Base-by-base conservation (phyloP, 35 echinoderm and acorn worm genomes). In the Chiridota heheva region DNA sequence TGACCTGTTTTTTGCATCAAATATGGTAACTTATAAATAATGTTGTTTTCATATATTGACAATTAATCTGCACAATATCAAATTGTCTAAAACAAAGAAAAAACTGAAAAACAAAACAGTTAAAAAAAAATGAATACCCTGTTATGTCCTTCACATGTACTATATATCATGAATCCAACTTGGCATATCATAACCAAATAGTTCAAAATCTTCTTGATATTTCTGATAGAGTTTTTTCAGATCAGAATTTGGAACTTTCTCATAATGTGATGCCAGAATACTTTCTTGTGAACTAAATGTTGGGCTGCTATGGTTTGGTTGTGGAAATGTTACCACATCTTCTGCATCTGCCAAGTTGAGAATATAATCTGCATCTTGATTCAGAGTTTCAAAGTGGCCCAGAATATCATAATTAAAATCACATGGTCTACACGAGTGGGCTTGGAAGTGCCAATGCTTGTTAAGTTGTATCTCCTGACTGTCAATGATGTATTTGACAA, bases 151-250 rank as follows among this genome's bases (percentile, higher is more conserved):
- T n/a, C n/a, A n/a, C n/a, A n/a, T n/a, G n/a, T n/a, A n/a, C n/a
- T n/a, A n/a, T n/a, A n/a, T n/a, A n/a, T n/a, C n/a, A n/a, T n/a
- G n/a, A n/a, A n/a, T n/a, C n/a, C n/a, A n/a, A n/a, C n/a, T n/a
- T n/a, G n/a, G n/a, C n/a, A n/a, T n/a, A n/a, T n/a, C n/a, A n/a
- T 97, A 97, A 7, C 84, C 84, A 61, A 97, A 97, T 65, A 97
- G 38, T 55, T 91, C 34, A 78, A 91, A 97, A 70, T 97, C 93
- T 56, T 69, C 51, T 33, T 43, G 31, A 48, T 87, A 97, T 38
- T 61, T 49, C n/a, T 84, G 18, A 72, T 97, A 97, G 10, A 97
- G 63, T 18, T 87, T 60, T 27, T 58, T 86, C 20, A 97, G 38
- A 32, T 97, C 88, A 2, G 24, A 7, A 0, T 41, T 15, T 31